Percentiles rank a stretch among this genome's conserved stretches.
Conservation (phyloP, 2,888 invertebrate genomes). For the Apodemia mormo region DNA sequence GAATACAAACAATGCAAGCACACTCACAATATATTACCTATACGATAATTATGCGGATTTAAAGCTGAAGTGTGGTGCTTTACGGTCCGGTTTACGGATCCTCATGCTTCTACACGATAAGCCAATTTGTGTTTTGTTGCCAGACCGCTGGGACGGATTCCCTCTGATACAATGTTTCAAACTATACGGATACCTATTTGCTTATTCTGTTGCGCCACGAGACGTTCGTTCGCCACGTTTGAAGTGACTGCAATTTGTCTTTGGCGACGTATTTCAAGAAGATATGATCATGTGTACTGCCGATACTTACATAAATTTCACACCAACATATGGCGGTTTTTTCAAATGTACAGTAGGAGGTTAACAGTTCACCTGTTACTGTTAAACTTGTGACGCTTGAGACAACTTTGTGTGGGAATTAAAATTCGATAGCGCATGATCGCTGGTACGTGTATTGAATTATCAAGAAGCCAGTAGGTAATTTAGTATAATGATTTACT, state of each 20-base stretch:
- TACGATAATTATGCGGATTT: constrained; percentile 76
- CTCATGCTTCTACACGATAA: constrained; percentile 55
- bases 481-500: constrained; percentile 7
- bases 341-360: constrained; percentile 61
- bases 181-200: constrained; percentile 61
- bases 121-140: constrained; percentile 61
- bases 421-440: constrained; percentile 66
- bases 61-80: constrained; percentile 65
- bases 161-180: constrained; percentile 43
- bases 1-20: constrained; percentile 47
- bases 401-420: constrained; percentile 72
- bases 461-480: neutral
- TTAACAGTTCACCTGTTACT: constrained; percentile 70
- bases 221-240: constrained; percentile 62
- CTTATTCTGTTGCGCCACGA: constrained; percentile 59
- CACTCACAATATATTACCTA: constrained; percentile 67
- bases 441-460: constrained; percentile 57
- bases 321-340: constrained; percentile 67
- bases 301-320: constrained; percentile 68
- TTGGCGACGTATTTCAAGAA: constrained; percentile 68
- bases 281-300: constrained; percentile 72
- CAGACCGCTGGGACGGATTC: constrained; percentile 52
- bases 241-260: constrained; percentile 78
- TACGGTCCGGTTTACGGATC: constrained; percentile 66
- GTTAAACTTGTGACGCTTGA: constrained; percentile 48